Conservation (phyloP, 1,140 invertebrate genomes). For the Lordiphosa stackelbergi region DNA sequence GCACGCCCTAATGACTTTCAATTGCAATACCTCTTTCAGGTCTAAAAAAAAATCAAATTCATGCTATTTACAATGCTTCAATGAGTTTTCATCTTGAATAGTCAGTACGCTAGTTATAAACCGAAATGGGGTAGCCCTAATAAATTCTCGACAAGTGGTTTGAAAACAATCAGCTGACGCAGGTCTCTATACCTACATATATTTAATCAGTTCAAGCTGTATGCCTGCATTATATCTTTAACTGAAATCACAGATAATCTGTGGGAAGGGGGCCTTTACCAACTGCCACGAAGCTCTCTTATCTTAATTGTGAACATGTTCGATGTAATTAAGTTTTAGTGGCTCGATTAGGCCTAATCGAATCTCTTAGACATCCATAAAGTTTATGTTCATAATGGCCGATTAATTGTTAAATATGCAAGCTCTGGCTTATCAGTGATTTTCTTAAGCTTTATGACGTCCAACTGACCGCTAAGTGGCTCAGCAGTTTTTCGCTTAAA, state of each 20-base stretch:
- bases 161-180: background rate
- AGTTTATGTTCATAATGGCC: slow-evolving; percentile 35
- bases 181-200: background rate
- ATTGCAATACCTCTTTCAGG: too few relatives aligned
- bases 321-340: slow-evolving; percentile 15
- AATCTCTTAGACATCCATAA: slow-evolving; percentile 22
- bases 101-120: too few relatives aligned
- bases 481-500: background rate
- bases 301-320: slow-evolving; percentile 2
- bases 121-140: too few relatives aligned
- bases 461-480: slow-evolving; percentile 3
- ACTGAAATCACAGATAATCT: slow-evolving; percentile 43
- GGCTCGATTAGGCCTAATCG: slow-evolving; percentile 39
- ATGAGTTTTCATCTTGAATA: too few relatives aligned
- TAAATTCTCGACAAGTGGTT: background rate
- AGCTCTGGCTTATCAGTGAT: slow-evolving; percentile 7
- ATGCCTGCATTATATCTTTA: slow-evolving; percentile 22
- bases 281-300: background rate
- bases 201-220: slow-evolving; percentile 1
- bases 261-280: background rate
- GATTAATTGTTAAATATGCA: slow-evolving; percentile 60
- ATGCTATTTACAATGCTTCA: too few relatives aligned
- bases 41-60: too few relatives aligned
- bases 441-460: slow-evolving; percentile 2
- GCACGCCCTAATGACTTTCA: too few relatives aligned